Evolutionary conservation across 2,888 invertebrate genomes (phyloP).

Genomic region (Mythimna pallens): DNA sequence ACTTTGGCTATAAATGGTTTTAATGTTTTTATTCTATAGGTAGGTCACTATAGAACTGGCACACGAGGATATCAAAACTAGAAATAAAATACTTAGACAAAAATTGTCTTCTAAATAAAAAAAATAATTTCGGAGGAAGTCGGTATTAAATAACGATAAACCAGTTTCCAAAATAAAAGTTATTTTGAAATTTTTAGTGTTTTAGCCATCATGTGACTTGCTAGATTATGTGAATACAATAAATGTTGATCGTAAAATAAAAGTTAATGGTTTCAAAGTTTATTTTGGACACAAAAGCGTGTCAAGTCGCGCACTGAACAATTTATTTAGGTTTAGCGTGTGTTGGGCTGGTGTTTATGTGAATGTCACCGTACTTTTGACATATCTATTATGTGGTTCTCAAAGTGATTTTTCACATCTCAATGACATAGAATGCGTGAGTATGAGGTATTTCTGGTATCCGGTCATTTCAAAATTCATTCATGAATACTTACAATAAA

Average conservation of each 20-base stretch:
- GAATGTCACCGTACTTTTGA: slow-evolving; percentile 29
- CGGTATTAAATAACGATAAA: too few species aligned
- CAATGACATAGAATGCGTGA: slow-evolving; percentile 16
- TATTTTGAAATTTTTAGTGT: too few species aligned
- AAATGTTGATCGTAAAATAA: slow-evolving; percentile 47
- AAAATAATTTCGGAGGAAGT: too few species aligned
- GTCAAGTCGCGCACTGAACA: slow-evolving; percentile 28
- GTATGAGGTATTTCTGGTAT: slow-evolving; percentile 6
- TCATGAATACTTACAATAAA: neutral
- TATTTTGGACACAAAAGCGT: slow-evolving; percentile 53
- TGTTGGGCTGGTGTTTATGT: slow-evolving; percentile 36
- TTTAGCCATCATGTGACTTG: slow-evolving; percentile 39
- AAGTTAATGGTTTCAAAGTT: slow-evolving; percentile 52
- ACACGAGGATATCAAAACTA: too few species aligned
- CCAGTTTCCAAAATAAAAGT: too few species aligned
- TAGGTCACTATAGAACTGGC: too few species aligned
- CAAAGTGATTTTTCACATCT: slow-evolving; percentile 10
- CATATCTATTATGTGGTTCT: slow-evolving; percentile 9
- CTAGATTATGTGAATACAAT: slow-evolving; percentile 52
- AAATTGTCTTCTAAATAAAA: too few species aligned
- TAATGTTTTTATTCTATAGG: too few species aligned
- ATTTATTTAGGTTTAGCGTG: slow-evolving; percentile 38
- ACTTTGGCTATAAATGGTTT: too few species aligned
- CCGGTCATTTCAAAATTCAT: neutral
- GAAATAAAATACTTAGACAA: too few species aligned